Evolutionary conservation across 1,140 invertebrate species (phyloP), one percentile per base, ranked within the genome.

Genomic region (Onthophagus taurus): DNA sequence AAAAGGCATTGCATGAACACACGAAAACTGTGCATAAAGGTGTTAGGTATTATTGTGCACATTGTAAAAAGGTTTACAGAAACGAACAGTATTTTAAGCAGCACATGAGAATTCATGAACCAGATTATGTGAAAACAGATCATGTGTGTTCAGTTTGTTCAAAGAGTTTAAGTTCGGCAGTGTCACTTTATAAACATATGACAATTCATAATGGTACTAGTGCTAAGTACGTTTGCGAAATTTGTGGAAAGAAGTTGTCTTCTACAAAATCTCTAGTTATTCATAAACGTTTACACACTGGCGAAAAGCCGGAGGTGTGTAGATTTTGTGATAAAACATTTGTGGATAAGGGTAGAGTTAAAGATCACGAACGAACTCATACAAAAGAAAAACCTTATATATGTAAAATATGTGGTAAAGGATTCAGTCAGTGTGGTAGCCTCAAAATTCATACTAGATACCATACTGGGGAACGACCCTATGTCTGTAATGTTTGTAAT

Each of bases 291-390:
- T 74, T 76, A 31, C 76, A 79, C 53, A 59, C 64, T 0, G 66
- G 66, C 12, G 69, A 69, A 38, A 65, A 66, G 39, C 66, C 66
- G 0, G 68, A 60, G 37, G 58, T 59, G 19, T 72, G 69, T 45
- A 29, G 47, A 11, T 38, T 60, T 23, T 72, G 70, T 45, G 71
- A 72, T 0, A 79, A 78, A 42, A 68, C 72, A 2, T 90, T 89
- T 55, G 79, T 75, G 3, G 71, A 81, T 1, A 71, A 75, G 11
- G 73, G 76, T 1, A 68, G 81, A 39, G 61, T 85, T 45, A 75
- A 76, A 6, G 73, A 72, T 20, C 89, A 93, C 57, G 78, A 78
- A 66, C 60, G 80, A 7, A 74, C 76, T 13, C 83, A 85, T 45
- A 77, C 76, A 0, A 74, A 80, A 0, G 81, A 83, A 48, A 72